These are phyloP conservation scores for Cataglyphis hispanica DNA, from an alignment of 1,140 invertebrate genomes.

Conservation along the genomic window DNA sequence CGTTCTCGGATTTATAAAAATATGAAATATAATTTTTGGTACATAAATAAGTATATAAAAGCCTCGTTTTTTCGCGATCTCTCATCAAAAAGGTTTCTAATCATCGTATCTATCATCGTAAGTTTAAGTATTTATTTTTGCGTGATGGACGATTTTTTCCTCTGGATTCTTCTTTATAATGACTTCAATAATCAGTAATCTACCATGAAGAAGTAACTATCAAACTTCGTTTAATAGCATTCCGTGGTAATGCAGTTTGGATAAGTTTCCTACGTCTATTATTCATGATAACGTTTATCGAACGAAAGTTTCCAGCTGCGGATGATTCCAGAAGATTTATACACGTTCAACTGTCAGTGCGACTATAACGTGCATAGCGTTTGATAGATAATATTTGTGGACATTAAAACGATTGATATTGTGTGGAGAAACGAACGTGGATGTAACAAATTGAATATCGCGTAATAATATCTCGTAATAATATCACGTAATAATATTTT, in stretches of 20 bases:
- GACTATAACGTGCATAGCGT: background rate
- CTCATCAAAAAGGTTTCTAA: background rate
- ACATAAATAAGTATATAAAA: too few relatives aligned
- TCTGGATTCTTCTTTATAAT: conserved; percentile 20
- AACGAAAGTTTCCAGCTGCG: conserved; percentile 59
- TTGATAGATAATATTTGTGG: conserved; percentile 42
- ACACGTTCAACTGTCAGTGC: conserved; percentile 30
- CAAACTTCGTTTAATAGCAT: conserved; percentile 59
- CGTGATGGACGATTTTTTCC: conserved; percentile 28
- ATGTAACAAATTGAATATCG: conserved; percentile 6
- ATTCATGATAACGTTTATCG: conserved; percentile 65
- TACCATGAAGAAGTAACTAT: conserved; percentile 60
- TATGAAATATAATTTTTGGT: background rate
- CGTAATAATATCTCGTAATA: background rate
- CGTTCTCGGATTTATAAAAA: background rate
- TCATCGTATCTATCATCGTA: background rate
- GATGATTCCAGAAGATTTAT: conserved; percentile 54
- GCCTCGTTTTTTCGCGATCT: too few relatives aligned
- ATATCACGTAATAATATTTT: background rate
- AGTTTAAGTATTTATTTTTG: background rate
- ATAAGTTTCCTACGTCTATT: conserved; percentile 63
- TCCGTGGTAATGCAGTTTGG: conserved; percentile 61
- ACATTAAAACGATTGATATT: conserved; percentile 25
- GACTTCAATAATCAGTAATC: conserved; percentile 50
- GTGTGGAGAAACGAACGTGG: background rate